phyloP scores from a whole-genome alignment of 37 sponge, comb jelly and placozoan species.

The Eunapius fragilis region DNA sequence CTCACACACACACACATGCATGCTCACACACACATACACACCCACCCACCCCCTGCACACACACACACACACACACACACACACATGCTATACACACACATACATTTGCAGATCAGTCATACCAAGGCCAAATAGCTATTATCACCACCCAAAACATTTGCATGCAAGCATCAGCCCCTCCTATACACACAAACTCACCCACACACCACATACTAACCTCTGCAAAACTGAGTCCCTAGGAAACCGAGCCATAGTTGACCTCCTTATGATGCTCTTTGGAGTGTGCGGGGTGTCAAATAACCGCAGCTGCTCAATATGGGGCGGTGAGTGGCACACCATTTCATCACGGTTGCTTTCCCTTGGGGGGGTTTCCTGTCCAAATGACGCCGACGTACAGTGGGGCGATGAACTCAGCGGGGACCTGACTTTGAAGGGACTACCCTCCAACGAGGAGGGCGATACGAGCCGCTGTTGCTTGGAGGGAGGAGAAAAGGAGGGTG shows the following conservation, averaged over 20 bases:
- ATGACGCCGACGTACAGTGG: background rate
- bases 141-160: no score
- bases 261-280: conserved; percentile 60
- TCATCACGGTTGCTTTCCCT: background rate
- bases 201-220: background rate
- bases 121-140: no score
- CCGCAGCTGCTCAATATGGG: conserved; percentile 56
- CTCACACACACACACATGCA: no score
- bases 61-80: no score
- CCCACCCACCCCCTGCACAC: no score
- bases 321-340: conserved; percentile 39
- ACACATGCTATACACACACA: no score
- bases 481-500: conserved; percentile 21
- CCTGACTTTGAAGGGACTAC: background rate
- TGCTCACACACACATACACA: no score
- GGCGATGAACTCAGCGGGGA: conserved; percentile 9
- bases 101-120: no score
- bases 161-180: no score
- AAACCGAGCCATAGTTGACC: conserved; percentile 7
- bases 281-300: conserved; percentile 80
- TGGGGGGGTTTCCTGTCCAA: background rate
- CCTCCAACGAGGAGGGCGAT: conserved; percentile 32
- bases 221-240: background rate
- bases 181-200: background rate
- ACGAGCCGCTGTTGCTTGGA: conserved; percentile 51